phyloP scores from a whole-genome alignment of 2,888 invertebrate species.

The Melitaea athalia region DNA sequence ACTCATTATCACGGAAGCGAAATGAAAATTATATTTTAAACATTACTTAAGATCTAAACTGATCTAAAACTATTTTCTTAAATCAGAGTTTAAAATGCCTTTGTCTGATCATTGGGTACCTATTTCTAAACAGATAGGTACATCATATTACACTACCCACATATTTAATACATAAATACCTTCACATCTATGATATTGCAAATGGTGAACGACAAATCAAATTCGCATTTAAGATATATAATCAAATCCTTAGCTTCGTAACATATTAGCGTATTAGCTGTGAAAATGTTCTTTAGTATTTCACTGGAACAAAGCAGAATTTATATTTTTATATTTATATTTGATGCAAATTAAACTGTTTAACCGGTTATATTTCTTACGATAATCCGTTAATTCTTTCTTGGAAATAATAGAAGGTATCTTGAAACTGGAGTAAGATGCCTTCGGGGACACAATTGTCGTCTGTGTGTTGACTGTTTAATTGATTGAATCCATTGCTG shows the following conservation, averaged over 20 bases:
- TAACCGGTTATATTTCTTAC: conserved; percentile 41
- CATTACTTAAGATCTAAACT: no score
- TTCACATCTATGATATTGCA: conserved; percentile 55
- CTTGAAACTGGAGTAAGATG: conserved; percentile 52
- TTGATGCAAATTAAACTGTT: neutral
- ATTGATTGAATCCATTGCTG: conserved; percentile 70
- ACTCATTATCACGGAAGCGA: no score
- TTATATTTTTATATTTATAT: neutral
- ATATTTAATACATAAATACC: conserved; percentile 44
- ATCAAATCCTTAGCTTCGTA: conserved; percentile 67
- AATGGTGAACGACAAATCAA: conserved; percentile 43
- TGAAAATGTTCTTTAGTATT: conserved; percentile 46
- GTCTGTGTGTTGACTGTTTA: conserved; percentile 61
- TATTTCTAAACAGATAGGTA: no score
- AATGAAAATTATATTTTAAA: no score
- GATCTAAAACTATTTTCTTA: no score
- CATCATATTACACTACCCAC: no score
- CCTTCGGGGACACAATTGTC: conserved; percentile 57
- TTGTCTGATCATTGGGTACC: no score
- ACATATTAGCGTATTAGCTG: conserved; percentile 57
- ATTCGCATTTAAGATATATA: conserved; percentile 54
- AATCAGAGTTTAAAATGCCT: no score
- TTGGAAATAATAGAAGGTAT: conserved; percentile 55
- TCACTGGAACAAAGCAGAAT: conserved; percentile 47
- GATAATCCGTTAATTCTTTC: conserved; percentile 38